phyloP scores from a whole-genome alignment of 64 coral and sea anemone species.

The Cladopsammia gracilis region DNA sequence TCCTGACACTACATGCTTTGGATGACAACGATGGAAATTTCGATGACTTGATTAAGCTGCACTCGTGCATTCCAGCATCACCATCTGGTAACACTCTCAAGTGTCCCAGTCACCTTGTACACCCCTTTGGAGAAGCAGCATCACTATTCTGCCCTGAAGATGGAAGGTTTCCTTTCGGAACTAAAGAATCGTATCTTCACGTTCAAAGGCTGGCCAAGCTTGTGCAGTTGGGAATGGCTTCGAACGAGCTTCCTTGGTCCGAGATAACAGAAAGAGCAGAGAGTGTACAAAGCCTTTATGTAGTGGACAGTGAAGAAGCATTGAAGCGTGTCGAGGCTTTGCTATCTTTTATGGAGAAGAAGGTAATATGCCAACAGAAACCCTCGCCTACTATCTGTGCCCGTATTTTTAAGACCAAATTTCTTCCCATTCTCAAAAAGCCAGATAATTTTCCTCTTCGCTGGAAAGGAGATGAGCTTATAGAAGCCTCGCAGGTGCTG shows the following conservation, averaged over 20 bases:
- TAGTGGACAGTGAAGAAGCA: background rate
- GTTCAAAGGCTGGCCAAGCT: constrained; percentile 40
- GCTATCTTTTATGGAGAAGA: constrained; percentile 34
- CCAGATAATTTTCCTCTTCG: constrained; percentile 62
- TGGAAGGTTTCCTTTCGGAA: constrained; percentile 61
- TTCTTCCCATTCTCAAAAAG: constrained; percentile 79
- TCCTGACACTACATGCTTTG: constrained; percentile 53
- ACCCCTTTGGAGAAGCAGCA: constrained; percentile 56
- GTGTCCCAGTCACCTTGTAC: constrained; percentile 59
- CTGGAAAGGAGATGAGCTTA: constrained; percentile 78
- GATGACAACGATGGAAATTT: constrained; percentile 24
- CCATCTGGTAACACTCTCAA: constrained; percentile 54
- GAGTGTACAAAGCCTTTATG: constrained; percentile 19
- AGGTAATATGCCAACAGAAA: constrained; percentile 21
- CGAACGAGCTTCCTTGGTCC: constrained; percentile 54
- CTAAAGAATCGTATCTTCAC: constrained; percentile 21
- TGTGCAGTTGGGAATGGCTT: constrained; percentile 63
- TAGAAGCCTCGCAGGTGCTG: background rate
- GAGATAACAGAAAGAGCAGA: constrained; percentile 69
- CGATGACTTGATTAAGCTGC: constrained; percentile 13
- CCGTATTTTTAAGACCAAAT: constrained; percentile 30
- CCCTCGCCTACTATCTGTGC: too few relatives aligned
- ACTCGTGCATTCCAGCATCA: constrained; percentile 68
- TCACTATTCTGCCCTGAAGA: constrained; percentile 70
- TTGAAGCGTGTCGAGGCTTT: constrained; percentile 8